Evolutionary conservation across 2,797 vertebrate genomes (phyloP), one percentile per base, ranked within the genome.

Genomic region (Aldrovandia affinis): DNA sequence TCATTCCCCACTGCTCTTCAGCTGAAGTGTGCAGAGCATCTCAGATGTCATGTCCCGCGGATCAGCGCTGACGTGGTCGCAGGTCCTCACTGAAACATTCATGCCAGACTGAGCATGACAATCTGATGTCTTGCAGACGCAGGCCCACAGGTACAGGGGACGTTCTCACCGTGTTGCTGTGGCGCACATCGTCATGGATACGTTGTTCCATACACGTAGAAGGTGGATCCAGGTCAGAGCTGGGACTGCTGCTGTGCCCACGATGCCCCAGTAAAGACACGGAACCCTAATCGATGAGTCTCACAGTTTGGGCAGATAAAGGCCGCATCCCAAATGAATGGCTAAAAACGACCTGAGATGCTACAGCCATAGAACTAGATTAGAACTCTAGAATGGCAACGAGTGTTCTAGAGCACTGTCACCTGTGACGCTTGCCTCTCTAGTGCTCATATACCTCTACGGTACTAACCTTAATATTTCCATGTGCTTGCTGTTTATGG

Each of bases 51-150:
- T 10, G 44, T 52, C n/a, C 77, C 5, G 44, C 22, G 12, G 30
- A 1, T n/a, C 42, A 18, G 9, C 9, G 36, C 33, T 33, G 36
- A 30, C 15, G n/a, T 61, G 25, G 39, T 5, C 47, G 70, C 39
- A 80, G 52, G 1, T 75, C 39, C 47, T 3, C 47, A n/a, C 44
- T 52, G 47, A 30, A 54, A 4, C 77, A 47, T 28, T 12, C n/a
- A 44, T 68, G 57, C 30, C n/a, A 15, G 80, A 79, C 30, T 30
- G 28, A 83, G 68, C 78, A 59, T 57, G 59, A 54, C 42, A 28
- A 50, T 39, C 50, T 83, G 30, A 50, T 80, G 55, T 44, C 15
- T 25, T 6, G 12, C 39, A 20, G 52, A 3, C n/a, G 36, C 20
- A 10, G 22, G 70, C 6, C 5, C 22, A 25, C 15, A 0, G 47